These are phyloP conservation scores for Euborellia annulipes DNA, from an alignment of 1,140 invertebrate genomes.

Conservation along the genomic window DNA sequence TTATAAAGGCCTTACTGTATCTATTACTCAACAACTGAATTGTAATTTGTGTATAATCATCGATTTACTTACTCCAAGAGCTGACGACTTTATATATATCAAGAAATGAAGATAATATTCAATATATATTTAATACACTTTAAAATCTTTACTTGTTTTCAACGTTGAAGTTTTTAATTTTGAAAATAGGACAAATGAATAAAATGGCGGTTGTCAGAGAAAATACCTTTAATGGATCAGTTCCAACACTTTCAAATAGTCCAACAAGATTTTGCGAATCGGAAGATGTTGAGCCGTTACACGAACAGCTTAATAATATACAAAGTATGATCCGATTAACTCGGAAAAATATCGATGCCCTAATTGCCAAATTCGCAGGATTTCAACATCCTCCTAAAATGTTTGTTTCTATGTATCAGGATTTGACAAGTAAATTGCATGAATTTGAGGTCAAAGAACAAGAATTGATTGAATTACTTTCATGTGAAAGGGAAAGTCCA, in stretches of 20 bases:
- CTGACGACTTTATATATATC: no score
- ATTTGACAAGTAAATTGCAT: conserved; percentile 78
- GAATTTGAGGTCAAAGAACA: conserved; percentile 74
- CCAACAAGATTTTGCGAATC: conserved; percentile 7
- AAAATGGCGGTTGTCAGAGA: conserved; percentile 11
- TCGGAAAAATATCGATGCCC: conserved; percentile 77
- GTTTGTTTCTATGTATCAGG: conserved; percentile 75
- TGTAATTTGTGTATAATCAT: no score
- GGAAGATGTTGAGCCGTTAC: conserved; percentile 13
- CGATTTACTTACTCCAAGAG: no score
- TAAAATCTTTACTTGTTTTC: no score
- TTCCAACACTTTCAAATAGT: conserved; percentile 12
- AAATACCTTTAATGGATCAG: conserved; percentile 7
- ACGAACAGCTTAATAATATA: conserved; percentile 74
- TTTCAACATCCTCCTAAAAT: conserved; percentile 72
- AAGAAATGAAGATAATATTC: no score
- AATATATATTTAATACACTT: no score
- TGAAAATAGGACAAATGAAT: background rate
- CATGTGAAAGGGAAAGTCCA: conserved; percentile 21
- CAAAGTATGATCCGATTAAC: conserved; percentile 83
- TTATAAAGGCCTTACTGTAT: no score
- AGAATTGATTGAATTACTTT: conserved; percentile 53
- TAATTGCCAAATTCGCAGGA: conserved; percentile 77
- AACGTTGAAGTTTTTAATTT: no score
- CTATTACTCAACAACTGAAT: no score